Evolutionary conservation across 2,113 vertebrate species (phyloP), one percentile per base, ranked within the genome.

Genomic region (Mystacornis crossleyi): DNA sequence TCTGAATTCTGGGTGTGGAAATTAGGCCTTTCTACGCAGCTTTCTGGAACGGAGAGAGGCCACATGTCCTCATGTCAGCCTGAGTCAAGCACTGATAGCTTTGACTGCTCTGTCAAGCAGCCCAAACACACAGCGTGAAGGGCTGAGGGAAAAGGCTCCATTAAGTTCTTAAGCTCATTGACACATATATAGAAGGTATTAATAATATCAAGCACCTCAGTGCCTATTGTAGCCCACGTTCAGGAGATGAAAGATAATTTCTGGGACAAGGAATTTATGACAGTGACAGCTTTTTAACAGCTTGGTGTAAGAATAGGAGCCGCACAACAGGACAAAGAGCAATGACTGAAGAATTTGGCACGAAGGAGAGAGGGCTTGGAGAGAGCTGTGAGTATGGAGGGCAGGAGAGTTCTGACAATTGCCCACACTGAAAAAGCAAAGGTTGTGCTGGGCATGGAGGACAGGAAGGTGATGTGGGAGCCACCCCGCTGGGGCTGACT

Each of bases 171-270:
- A 65, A 95, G 92, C 92, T 81, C 92, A 86, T 51, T 95, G 97
- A 91, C 92, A 95, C 90, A 79, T 47, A 85, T 62, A 87, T 81
- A 95, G 71, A 82, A 90, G 57, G 72, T 88, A 95, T 87, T 94
- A 95, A 97, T 96, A 96, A 95, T 79, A 94, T 54, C 83, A 51
- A 91, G 84, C 78, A 90, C 90, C 94, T 79, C 72, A 7, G 66
- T 69, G 74, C 23, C 95, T 95, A 90, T 95, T 94, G 94, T 95
- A 91, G 86, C 74, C 89, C 89, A 86, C 28, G 67, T 94, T 72
- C 79, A 89, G 58, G 57, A 96, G 95, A 97, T 95, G 81, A 96
- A 96, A 96, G 93, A 96, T 95, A 87, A 93, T 96, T 95, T 97
- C 92, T 96, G 78, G 96, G 93, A 96, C 95, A 96, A 90, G 95